These are phyloP conservation scores for Xylophagus ater DNA, from an alignment of 2,888 invertebrate genomes.

Conservation along the genomic window DNA sequence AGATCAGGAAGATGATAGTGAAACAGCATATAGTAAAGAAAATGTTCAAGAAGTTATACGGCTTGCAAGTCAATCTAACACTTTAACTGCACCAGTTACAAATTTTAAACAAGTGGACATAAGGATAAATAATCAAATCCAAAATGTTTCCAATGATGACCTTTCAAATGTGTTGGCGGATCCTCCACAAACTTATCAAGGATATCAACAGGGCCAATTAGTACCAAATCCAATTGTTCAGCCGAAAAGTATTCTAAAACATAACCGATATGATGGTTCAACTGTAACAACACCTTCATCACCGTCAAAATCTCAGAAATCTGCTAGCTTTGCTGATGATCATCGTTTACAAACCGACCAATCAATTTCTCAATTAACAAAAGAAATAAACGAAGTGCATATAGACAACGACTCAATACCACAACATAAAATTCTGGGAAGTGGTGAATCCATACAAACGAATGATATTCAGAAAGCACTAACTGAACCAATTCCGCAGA, in stretches of 20 bases:
- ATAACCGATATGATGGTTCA: slow-evolving; percentile 28
- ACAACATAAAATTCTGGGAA: no score
- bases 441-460: no score
- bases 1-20: slow-evolving; percentile 57
- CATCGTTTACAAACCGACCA: slow-evolving; percentile 30
- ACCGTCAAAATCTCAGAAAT: slow-evolving; percentile 37
- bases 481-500: slow-evolving; percentile 8
- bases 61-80: slow-evolving; percentile 36
- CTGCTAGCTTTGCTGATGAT: slow-evolving; percentile 37
- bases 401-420: slow-evolving; percentile 18
- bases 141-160: slow-evolving; percentile 5
- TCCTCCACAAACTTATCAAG: slow-evolving; percentile 21
- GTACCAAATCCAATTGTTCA: slow-evolving; percentile 22
- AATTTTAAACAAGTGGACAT: slow-evolving; percentile 37
- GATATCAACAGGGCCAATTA: slow-evolving; percentile 20
- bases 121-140: slow-evolving; percentile 23
- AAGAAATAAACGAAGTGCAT: slow-evolving; percentile 30
- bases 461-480: no score
- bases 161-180: slow-evolving; percentile 14
- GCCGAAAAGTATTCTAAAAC: slow-evolving; percentile 39
- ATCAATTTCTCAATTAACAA: slow-evolving; percentile 29
- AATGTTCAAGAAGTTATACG: slow-evolving; percentile 44
- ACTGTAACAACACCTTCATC: slow-evolving; percentile 28
- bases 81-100: slow-evolving; percentile 39
- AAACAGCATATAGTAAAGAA: slow-evolving; percentile 33